Conservation (phyloP, 1,140 invertebrate species). For the Aphelenchoides fujianensis region DNA sequence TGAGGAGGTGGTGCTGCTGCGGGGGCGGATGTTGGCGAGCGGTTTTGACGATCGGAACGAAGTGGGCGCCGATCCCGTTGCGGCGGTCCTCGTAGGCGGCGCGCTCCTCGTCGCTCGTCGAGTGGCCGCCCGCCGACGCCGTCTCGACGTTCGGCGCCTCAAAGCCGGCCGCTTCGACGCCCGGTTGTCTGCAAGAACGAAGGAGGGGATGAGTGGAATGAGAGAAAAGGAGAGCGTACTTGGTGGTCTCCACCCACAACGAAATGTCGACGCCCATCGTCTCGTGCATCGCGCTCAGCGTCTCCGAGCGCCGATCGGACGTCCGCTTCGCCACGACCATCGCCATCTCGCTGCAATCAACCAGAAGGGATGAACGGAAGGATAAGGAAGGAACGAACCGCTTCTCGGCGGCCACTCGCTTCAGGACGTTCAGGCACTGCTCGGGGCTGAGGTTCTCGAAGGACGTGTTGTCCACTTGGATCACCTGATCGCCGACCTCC, state of each 20-base stretch:
- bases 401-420: slow-evolving; percentile 33
- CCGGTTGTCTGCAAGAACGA: slow-evolving; percentile 28
- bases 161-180: slow-evolving; percentile 4
- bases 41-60: slow-evolving; percentile 48
- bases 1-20: background rate
- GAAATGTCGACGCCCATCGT: slow-evolving; percentile 54
- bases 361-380: slow-evolving; percentile 15
- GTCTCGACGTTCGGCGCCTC: slow-evolving; percentile 1
- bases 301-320: slow-evolving; percentile 40
- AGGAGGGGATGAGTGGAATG: slow-evolving; percentile 24
- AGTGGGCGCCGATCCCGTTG: slow-evolving; percentile 42
- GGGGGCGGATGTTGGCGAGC: too few relatives aligned
- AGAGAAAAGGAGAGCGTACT: slow-evolving; percentile 24
- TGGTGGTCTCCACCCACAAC: slow-evolving; percentile 56
- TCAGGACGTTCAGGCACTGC: slow-evolving; percentile 52
- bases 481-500: slow-evolving; percentile 78
- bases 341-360: slow-evolving; percentile 44
- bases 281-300: slow-evolving; percentile 49
- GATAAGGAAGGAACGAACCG: background rate
- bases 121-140: slow-evolving; percentile 20
- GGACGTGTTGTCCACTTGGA: slow-evolving; percentile 77
- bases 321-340: slow-evolving; percentile 53
- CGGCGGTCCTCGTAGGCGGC: slow-evolving; percentile 51
- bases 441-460: slow-evolving; percentile 62
- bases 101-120: slow-evolving; percentile 53